These are phyloP conservation scores for Caenorhabditis sp. DNA, from an alignment of 2,888 invertebrate genomes.

Conservation along the genomic window DNA sequence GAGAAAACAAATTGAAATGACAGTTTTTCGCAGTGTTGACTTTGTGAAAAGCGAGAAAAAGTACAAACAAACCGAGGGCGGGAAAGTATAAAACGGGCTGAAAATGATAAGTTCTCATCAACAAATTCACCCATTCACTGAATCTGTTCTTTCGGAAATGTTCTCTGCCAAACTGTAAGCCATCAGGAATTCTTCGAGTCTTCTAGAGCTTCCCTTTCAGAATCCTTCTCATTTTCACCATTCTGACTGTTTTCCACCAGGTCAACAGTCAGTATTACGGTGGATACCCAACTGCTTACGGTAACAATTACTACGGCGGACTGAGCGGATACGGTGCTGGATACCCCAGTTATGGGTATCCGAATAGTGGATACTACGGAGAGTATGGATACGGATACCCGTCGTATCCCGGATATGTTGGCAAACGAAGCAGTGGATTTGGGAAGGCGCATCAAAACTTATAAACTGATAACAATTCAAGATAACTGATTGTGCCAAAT, in stretches of 20 bases:
- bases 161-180: constrained; percentile 6
- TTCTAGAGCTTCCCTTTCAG: constrained; percentile 1
- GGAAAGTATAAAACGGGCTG: neutral
- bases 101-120: neutral
- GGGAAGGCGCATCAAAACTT: neutral
- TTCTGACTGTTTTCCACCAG: constrained; percentile 1
- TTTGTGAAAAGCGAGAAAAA: constrained; percentile 4
- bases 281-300: constrained; percentile 30
- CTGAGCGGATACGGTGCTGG: constrained; percentile 20
- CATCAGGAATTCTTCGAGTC: neutral
- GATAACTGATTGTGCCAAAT: neutral
- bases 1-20: constrained; percentile 11
- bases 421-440: constrained; percentile 8
- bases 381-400: constrained; percentile 9
- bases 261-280: constrained; percentile 25
- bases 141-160: neutral
- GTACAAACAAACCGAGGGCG: neutral
- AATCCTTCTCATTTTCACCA: constrained; percentile 12
- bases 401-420: neutral
- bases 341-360: neutral
- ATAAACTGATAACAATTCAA: neutral
- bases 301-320: constrained; percentile 30
- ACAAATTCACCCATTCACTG: neutral
- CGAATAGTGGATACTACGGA: neutral
- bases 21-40: constrained; percentile 1